Conservation (phyloP, 1,140 invertebrate genomes). For the Penaeus chinensis region DNA sequence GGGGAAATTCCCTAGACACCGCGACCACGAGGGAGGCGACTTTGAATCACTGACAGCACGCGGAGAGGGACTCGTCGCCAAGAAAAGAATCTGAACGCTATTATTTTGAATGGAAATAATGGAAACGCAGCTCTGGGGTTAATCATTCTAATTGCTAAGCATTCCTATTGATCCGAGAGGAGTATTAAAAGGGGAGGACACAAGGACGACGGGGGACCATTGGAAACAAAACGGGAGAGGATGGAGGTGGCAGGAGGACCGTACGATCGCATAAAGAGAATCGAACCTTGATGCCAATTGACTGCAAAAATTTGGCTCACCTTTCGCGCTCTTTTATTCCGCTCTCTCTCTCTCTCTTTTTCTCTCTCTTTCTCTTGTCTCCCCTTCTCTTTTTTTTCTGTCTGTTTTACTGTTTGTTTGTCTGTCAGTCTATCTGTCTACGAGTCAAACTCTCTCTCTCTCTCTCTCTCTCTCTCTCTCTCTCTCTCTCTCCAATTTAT, state of each 20-base stretch:
- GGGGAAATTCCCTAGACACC: slow-evolving; percentile 48
- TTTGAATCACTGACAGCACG: slow-evolving; percentile 39
- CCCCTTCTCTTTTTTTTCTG: not conserved
- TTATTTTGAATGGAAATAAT: slow-evolving; percentile 62
- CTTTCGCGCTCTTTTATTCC: too few species aligned
- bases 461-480: slow-evolving; percentile 20
- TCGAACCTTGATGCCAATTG: slow-evolving; percentile 51
- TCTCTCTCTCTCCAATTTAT: slow-evolving; percentile 23
- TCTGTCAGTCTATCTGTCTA: too few species aligned
- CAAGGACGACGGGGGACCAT: not conserved
- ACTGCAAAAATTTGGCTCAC: slow-evolving; percentile 31
- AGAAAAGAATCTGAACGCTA: slow-evolving; percentile 53
- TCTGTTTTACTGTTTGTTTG: too few species aligned
- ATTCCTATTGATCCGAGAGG: slow-evolving; percentile 57
- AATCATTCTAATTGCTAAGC: slow-evolving; percentile 64
- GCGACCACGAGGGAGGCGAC: slow-evolving; percentile 35
- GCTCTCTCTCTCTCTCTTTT: not conserved
- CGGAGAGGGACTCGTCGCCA: not conserved
- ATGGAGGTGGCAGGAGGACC: slow-evolving; percentile 12
- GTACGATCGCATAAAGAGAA: slow-evolving; percentile 44
- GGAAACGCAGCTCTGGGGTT: slow-evolving; percentile 56
- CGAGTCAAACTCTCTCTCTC: not conserved
- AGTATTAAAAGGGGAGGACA: slow-evolving; percentile 37
- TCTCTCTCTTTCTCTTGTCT: not conserved
- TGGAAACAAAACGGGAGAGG: not conserved